Conservation (phyloP, 2,113 vertebrate genomes). For the Panthera tigris region DNA sequence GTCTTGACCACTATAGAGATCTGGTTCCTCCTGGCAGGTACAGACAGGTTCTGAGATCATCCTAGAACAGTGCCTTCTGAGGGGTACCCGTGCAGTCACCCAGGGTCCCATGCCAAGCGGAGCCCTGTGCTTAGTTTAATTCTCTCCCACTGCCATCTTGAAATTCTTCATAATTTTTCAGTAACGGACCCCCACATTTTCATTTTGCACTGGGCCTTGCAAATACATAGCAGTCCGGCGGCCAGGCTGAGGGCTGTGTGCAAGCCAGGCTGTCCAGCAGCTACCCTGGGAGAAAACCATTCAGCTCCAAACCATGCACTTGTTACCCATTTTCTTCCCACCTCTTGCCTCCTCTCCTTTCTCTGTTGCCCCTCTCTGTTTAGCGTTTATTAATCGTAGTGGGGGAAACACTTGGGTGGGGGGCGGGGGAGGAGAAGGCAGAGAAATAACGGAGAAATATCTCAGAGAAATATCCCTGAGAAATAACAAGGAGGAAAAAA, state of each 20-base stretch:
- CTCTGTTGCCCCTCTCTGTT: neutral
- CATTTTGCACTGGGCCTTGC: neutral
- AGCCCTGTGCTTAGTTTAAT: neutral
- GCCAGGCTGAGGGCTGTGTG: neutral
- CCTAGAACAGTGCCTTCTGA: neutral
- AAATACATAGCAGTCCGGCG: neutral
- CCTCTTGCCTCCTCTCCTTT: neutral
- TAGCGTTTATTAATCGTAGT: fast-evolving
- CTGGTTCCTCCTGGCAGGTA: neutral
- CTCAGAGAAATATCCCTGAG: too few species aligned
- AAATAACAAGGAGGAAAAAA: neutral
- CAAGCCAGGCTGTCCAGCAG: neutral
- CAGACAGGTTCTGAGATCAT: neutral
- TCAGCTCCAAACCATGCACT: neutral
- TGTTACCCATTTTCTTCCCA: neutral
- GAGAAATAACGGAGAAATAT: neutral
- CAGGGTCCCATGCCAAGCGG: neutral
- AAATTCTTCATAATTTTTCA: neutral
- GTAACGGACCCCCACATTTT: neutral
- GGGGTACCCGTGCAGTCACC: fast-evolving
- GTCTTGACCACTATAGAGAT: too few species aligned
- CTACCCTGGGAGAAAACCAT: neutral
- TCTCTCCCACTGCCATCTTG: neutral
- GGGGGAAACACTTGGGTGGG: neutral
- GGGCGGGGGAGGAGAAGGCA: neutral